Base-by-base conservation (phyloP, 2,888 invertebrate genomes). In the Meiosimyza decipiens region DNA sequence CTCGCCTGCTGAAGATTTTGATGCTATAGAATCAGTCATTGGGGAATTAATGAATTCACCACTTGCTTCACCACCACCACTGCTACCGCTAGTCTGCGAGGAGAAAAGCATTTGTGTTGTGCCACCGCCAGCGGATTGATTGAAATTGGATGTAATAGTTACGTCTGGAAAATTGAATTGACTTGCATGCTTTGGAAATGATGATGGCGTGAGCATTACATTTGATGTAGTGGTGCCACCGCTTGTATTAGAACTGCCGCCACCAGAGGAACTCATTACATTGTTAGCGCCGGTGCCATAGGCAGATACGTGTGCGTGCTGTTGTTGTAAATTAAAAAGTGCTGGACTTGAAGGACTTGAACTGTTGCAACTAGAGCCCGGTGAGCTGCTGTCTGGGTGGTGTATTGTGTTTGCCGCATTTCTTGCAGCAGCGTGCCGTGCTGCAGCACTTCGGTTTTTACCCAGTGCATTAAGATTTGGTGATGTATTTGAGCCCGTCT, bases 301-400 rank as follows among this genome's bases (percentile, higher is more conserved):
- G 16, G 49, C 51, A 50, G 33, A 50, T 1, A 33, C 15, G 22
- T 73, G 88, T 28, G 15, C 75, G 49, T 16, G 82, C 11, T 81
- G 80, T 50, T 83, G 90, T 82, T 89, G 83, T 6, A 82, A 77
- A 64, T 82, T 83, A 57, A 85, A 88, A 80, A 92, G 89, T 79
- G 96, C 97, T 66, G 98, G 98, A 84, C 96, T 97, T 80, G 97
- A 97, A 76, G 98, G 97, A 75, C 97, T 96, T 73, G 97, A 97
- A 86, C 96, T 97, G 88, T 97, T 97, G 89, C 97, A 97, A 86
- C 97, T 97, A 71, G 97, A 97, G 71, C 96, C 95, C 85, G 95
- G 96, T 57, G 97, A 97, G 87, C 96, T 95, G 78, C 95, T 95
- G 88, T 96, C 96, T 33, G 92, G 94, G 55, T 77, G 77, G 28